Base-by-base conservation (phyloP, 2,888 invertebrate species). In the Nemapogon koenigi region DNA sequence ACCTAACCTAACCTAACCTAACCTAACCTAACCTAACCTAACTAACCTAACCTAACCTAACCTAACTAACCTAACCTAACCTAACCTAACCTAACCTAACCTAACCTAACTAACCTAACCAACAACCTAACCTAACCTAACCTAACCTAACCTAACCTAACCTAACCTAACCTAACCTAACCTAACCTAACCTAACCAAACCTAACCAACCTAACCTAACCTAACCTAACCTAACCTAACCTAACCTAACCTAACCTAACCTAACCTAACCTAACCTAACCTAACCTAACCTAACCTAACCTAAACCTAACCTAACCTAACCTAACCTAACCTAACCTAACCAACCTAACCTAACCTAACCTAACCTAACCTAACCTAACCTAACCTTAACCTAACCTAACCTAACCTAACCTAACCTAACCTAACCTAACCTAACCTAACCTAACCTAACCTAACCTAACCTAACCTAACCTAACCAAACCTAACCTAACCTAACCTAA, bases 301-400 rank as follows among this genome's bases (percentile, higher is more conserved):
- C 43, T 43, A 40, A 46, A 43, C 43, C 43, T 44, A 44, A 43
- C 46, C 43, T 42, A 43, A 46, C 43, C 43, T 41, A 43, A 44
- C 46, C 44, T 44, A 46, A 44, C 46, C 46, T 46, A 46, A 46
- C 47, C 45, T 45, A 47, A 47, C 47, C 45, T 46, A 46, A 46
- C 46, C 44, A 43, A 43, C 43, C 43, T 37, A 42, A 43, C 39
- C 43, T 42, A 45, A 45, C 45, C 47, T 38, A 44, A 37, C 44
- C 41, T 40, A 46, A 41, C 44, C 43, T 40, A 44, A 44, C 46
- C 42, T 41, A 44, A 45, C 40, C 42, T 43, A 43, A 41, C 40
- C 40, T 39, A 42, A 43, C 42, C 43, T 38, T n/a, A 41, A 41
- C 41, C 42, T 40, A 41, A 41, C 39, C 43, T 40, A 43, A 44